These are phyloP conservation scores for Neuroscelio doddi DNA, from an alignment of 2,888 invertebrate species.

Conservation along the genomic window DNA sequence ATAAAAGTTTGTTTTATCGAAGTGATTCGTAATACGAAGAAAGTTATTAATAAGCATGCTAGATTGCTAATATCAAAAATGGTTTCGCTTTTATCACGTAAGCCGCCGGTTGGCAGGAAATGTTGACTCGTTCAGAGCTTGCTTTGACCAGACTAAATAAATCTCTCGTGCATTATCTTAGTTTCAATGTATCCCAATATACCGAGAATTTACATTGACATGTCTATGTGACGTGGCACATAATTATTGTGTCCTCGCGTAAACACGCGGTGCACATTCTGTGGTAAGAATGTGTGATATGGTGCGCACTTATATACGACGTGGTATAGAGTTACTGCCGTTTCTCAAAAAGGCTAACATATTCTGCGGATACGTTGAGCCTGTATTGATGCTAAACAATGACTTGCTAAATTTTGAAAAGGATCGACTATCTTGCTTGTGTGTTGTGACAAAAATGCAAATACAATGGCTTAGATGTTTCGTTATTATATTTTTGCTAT, in stretches of 20 bases:
- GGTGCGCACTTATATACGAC: not conserved
- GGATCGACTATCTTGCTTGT: constrained; percentile 2
- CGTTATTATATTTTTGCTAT: no score
- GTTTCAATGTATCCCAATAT: constrained; percentile 5
- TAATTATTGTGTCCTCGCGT: constrained; percentile 5
- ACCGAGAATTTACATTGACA: constrained; percentile 12
- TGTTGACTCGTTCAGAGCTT: constrained; percentile 18
- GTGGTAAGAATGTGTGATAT: not conserved
- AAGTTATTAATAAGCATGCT: constrained; percentile 36
- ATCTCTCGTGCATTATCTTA: constrained; percentile 22
- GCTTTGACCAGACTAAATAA: constrained; percentile 30
- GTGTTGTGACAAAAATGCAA: not conserved
- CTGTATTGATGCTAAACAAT: not conserved
- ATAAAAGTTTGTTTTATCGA: no score
- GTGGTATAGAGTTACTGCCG: constrained; percentile 2
- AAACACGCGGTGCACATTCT: constrained; percentile 10
- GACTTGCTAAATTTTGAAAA: constrained; percentile 9
- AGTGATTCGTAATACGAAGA: constrained; percentile 28
- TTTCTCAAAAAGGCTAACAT: constrained; percentile 6
- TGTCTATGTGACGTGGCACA: constrained; percentile 6
- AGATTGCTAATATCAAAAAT: constrained; percentile 24
- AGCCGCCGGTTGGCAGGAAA: constrained; percentile 30
- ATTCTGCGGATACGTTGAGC: not conserved
- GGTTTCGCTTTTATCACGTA: constrained; percentile 38
- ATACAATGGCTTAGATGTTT: no score